phyloP scores from a whole-genome alignment of 1,140 invertebrate species.

The Physella acuta region DNA sequence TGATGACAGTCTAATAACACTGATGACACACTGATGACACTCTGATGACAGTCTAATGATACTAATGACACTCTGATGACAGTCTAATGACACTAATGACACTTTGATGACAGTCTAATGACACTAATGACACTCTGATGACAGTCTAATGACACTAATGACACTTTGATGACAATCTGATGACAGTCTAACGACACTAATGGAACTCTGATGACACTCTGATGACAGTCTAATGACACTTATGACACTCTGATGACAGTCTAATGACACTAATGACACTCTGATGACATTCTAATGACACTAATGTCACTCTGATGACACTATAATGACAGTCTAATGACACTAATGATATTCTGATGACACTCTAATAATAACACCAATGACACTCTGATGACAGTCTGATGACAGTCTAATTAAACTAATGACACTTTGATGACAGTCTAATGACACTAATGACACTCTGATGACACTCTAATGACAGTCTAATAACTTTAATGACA shows the following conservation, averaged over 20 bases:
- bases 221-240: neutral
- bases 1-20: neutral
- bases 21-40: neutral
- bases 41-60: neutral
- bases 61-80: neutral
- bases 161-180: neutral
- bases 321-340: too few relatives aligned
- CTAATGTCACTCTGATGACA: neutral
- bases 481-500: neutral
- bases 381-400: neutral
- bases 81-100: neutral
- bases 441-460: neutral
- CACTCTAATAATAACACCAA: neutral
- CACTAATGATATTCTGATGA: too few relatives aligned
- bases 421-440: neutral
- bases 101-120: neutral
- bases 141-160: neutral
- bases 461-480: neutral
- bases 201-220: neutral
- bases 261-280: neutral
- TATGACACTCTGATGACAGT: neutral
- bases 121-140: neutral
- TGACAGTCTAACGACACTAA: neutral
- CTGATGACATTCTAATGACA: neutral
- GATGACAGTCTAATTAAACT: neutral